Conservation (phyloP, 2,113 vertebrate species). For the Dicerorhinus sumatrensis region DNA sequence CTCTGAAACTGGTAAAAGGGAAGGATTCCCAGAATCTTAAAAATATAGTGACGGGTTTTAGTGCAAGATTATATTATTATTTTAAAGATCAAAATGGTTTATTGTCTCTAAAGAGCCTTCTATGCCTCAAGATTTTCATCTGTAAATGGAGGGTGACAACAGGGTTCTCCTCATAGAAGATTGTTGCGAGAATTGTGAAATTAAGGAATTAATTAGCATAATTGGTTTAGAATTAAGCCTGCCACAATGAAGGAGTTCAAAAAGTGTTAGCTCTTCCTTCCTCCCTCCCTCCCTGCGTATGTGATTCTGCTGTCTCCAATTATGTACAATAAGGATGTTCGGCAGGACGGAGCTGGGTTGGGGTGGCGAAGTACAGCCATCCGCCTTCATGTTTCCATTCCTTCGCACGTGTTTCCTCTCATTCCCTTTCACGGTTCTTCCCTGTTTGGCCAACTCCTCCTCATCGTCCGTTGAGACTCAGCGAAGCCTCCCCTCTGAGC, state of each 20-base stretch:
- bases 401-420: no score
- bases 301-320: not conserved
- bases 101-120: not conserved
- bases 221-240: not conserved
- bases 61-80: not conserved
- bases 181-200: not conserved
- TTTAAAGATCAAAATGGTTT: not conserved
- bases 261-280: not conserved
- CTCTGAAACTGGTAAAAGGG: not conserved
- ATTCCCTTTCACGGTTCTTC: not conserved
- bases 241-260: fast-evolving
- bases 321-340: not conserved
- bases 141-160: not conserved
- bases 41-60: not conserved
- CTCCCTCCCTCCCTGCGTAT: not conserved
- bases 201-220: not conserved
- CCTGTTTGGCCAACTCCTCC: fast-evolving
- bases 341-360: not conserved
- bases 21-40: not conserved
- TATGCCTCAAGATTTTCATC: not conserved
- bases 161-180: not conserved
- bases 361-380: not conserved
- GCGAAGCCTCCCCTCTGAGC: fast-evolving
- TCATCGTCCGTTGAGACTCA: fast-evolving
- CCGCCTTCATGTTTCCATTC: fast-evolving